Evolutionary conservation across 2,888 invertebrate genomes (phyloP).

Genomic region (Cryptocephalus moraei): DNA sequence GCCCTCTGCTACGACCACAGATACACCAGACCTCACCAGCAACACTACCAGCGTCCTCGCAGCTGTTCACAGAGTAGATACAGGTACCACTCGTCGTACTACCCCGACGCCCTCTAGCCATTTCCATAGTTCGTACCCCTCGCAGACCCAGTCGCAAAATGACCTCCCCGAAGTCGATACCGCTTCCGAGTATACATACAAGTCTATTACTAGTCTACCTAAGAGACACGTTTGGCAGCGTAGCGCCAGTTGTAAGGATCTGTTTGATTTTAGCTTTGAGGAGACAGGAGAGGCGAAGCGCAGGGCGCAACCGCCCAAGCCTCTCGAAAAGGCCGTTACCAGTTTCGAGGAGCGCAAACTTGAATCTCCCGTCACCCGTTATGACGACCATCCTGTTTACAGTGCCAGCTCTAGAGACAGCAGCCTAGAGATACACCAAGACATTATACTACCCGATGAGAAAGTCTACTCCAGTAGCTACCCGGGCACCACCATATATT

Average conservation of each 20-base stretch:
- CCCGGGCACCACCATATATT: constrained; percentile 64
- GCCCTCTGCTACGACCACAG: constrained; percentile 37
- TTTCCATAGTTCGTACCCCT: constrained; percentile 29
- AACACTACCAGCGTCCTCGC: constrained; percentile 41
- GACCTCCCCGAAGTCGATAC: constrained; percentile 25
- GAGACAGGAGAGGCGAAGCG: constrained; percentile 58
- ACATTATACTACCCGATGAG: constrained; percentile 51
- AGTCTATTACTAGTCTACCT: constrained; percentile 29
- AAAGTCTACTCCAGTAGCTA: constrained; percentile 80
- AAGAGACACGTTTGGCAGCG: constrained; percentile 59
- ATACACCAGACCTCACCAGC: constrained; percentile 30
- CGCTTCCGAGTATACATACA: constrained; percentile 25
- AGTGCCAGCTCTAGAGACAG: constrained; percentile 51
- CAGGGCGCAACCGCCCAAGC: constrained; percentile 41
- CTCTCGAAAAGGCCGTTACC: constrained; percentile 29
- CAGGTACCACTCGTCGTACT: constrained; percentile 38
- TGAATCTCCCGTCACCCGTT: constrained; percentile 63
- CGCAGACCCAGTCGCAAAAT: constrained; percentile 38
- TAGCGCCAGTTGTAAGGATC: constrained; percentile 73
- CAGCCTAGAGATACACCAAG: constrained; percentile 57
- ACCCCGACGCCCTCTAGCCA: constrained; percentile 46
- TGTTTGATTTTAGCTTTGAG: constrained; percentile 68
- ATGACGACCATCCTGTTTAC: constrained; percentile 57
- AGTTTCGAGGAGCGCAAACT: constrained; percentile 39
- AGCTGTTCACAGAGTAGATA: constrained; percentile 44